Evolutionary conservation across 2,888 invertebrate species (phyloP), one percentile per base, ranked within the genome.

Genomic region (Apocheima hispidaria): DNA sequence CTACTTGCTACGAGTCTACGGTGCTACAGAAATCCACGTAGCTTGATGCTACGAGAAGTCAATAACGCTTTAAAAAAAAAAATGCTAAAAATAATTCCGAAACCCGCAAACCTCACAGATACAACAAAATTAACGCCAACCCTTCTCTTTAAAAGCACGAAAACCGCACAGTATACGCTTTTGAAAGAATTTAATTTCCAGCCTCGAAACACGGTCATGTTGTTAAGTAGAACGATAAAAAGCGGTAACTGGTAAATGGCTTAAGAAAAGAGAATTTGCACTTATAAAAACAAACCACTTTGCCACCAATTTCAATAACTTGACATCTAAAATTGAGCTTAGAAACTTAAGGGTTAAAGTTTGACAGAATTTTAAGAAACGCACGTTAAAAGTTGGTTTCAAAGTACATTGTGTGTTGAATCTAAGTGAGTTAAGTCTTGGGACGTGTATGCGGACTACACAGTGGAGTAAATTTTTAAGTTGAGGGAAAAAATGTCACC

Each of bases 191-290:
- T 21, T 60, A 54, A 69, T 69, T 64, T 55, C 35, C 50, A 43
- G 63, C 56, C 68, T 64, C 60, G 69, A 61, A 64, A 63, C 56
- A 61, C 63, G 66, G 69, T 66, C 68, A 63, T 62, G 66, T 70
- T 73, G 70, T 77, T 73, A 73, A 71, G 71, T 68, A 71, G 74
- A 77, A 68, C 68, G 71, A 68, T 72, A 68, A 73, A 75, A 75
- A 74, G 54, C 63, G 66, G 69, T 69, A 66, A 63, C 69, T 69
- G 58, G 72, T 71, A 76, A 77, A 79, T 77, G 72, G 71, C 76
- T 66, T 55, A 58, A 67, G 71, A 60, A 71, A 79, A 75, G 69
- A 72, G 70, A 69, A 78, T 78, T 76, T 76, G 61, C 65, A 68
- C 72, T 72, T 68, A 66, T 56, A 71, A 72, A 69, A 62, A 67